Evolutionary conservation across 2,797 vertebrate species (phyloP).

Genomic region (Liasis olivaceus): DNA sequence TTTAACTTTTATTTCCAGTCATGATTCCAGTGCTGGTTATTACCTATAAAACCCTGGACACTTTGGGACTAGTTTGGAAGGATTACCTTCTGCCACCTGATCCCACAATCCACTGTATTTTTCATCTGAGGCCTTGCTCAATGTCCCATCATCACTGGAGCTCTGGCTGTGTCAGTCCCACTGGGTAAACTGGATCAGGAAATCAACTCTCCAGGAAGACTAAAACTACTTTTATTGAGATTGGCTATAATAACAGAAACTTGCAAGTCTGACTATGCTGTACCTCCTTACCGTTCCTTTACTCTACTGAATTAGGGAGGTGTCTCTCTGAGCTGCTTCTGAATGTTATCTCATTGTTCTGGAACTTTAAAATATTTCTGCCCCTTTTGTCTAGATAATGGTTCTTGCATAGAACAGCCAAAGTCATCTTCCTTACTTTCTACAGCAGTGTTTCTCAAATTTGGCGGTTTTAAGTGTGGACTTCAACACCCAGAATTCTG

Average conservation of each 20-base stretch:
- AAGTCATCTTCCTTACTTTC: neutral
- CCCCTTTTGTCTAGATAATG: neutral
- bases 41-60: neutral
- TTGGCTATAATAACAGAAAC: neutral
- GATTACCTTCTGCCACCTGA: neutral
- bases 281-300: neutral
- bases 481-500: too few species aligned
- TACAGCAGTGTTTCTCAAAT: too few species aligned
- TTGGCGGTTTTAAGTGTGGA: too few species aligned
- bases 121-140: neutral
- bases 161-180: neutral
- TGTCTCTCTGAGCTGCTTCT: neutral
- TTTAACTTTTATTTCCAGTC: neutral
- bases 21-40: neutral
- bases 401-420: neutral
- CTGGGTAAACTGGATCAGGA: neutral
- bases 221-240: neutral
- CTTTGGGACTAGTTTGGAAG: neutral
- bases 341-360: neutral
- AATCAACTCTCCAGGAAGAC: neutral
- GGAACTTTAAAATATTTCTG: neutral
- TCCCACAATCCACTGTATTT: neutral
- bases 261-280: neutral
- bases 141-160: neutral
- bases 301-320: neutral